These are phyloP conservation scores for Axinella damicornis DNA, from an alignment of 37 sponge, comb jelly and placozoan genomes.

Conservation along the genomic window DNA sequence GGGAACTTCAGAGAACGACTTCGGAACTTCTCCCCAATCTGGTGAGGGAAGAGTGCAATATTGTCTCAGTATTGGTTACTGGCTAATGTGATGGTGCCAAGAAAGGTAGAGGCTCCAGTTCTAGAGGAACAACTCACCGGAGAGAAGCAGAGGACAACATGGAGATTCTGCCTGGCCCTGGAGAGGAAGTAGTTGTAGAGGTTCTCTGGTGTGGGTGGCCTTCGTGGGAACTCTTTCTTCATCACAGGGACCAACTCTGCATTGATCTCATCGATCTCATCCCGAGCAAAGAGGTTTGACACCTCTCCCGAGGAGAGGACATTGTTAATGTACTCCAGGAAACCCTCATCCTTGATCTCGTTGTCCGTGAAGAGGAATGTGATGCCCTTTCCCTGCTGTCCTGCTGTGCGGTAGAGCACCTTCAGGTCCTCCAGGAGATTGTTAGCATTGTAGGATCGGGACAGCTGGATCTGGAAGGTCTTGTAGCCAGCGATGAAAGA, in stretches of 20 bases:
- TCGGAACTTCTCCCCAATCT: constrained; percentile 99
- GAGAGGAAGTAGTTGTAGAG: constrained; percentile 97
- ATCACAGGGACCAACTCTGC: constrained; percentile 94
- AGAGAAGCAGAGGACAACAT: constrained; percentile 99
- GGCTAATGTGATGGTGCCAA: no score
- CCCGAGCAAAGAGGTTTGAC: constrained; percentile 96
- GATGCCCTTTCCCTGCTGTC: constrained; percentile 93
- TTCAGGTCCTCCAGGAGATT: constrained; percentile 98
- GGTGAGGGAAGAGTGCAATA: constrained; percentile 83
- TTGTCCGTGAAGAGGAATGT: constrained; percentile 99
- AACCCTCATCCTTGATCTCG: constrained; percentile 99
- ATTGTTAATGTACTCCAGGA: constrained; percentile 99
- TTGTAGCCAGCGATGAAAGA: constrained; percentile 99
- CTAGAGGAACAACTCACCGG: constrained; percentile 69
- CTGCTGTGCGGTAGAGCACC: constrained; percentile 89
- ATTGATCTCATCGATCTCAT: constrained; percentile 97
- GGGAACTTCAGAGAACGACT: constrained; percentile 98
- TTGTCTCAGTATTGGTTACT: constrained; percentile 71
- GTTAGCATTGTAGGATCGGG: constrained; percentile 95
- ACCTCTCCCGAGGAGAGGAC: constrained; percentile 99
- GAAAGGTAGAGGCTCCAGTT: background rate
- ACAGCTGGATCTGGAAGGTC: constrained; percentile 98
- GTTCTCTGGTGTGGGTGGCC: constrained; percentile 98
- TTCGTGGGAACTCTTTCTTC: constrained; percentile 96
- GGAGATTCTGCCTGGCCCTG: constrained; percentile 95